Percentiles rank a stretch among this genome's conserved stretches.
Conservation (phyloP, 2,888 invertebrate species). For the Oasisia sp. region DNA sequence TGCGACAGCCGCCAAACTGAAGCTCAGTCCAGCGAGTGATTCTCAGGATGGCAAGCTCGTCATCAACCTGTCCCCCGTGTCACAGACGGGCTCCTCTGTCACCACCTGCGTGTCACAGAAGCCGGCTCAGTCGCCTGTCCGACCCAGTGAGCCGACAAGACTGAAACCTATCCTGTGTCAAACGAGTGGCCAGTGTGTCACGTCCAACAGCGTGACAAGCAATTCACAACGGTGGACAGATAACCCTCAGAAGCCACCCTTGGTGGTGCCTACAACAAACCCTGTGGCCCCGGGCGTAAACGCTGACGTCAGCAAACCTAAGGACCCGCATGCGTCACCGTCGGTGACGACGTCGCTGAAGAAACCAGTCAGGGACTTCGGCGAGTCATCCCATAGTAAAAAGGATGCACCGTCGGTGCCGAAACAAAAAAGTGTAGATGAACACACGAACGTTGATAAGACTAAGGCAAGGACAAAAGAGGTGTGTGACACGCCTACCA, state of each 20-base stretch:
- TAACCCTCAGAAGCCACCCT: background rate
- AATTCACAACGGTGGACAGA: too few relatives aligned
- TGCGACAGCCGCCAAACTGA: background rate
- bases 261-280: background rate
- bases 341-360: background rate
- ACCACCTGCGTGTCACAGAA: background rate
- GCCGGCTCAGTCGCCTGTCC: background rate
- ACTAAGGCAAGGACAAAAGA: background rate
- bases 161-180: background rate
- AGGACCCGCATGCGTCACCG: background rate
- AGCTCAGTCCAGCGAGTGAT: background rate
- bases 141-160: background rate
- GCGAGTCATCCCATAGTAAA: background rate
- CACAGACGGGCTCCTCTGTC: background rate
- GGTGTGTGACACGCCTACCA: background rate
- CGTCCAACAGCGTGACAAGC: background rate
- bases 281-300: background rate
- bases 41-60: background rate
- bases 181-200: background rate
- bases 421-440: background rate
- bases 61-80: background rate
- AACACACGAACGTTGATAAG: background rate
- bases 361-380: background rate
- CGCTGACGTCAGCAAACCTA: background rate
- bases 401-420: background rate